Conservation (phyloP, 2,888 invertebrate genomes). For the Andrena minutula region DNA sequence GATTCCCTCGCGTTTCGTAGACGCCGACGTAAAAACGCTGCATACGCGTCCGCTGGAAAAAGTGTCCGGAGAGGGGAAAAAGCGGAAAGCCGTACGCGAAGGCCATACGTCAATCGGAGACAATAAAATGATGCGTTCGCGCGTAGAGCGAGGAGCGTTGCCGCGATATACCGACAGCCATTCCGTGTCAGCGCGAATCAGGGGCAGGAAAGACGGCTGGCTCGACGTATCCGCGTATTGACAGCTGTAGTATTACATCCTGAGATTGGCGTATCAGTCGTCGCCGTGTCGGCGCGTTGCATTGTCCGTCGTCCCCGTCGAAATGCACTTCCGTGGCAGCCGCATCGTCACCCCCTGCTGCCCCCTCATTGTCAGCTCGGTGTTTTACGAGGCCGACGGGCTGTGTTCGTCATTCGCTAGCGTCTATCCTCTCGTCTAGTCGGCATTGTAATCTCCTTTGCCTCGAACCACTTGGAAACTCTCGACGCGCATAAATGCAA, state of each 20-base stretch:
- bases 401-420: constrained; percentile 14
- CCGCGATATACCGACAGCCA: constrained; percentile 33
- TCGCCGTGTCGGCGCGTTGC: constrained; percentile 33
- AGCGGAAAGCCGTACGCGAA: background rate
- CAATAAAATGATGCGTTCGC: constrained; percentile 14
- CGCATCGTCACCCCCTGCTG: constrained; percentile 28
- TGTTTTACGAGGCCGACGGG: constrained; percentile 66
- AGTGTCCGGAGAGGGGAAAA: background rate
- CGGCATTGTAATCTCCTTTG: constrained; percentile 52
- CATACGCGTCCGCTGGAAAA: background rate
- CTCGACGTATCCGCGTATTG: constrained; percentile 55
- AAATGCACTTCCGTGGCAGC: constrained; percentile 56
- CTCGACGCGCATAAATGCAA: background rate
- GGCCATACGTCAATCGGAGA: background rate
- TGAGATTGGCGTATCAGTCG: constrained; percentile 68
- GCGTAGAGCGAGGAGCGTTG: background rate
- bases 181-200: constrained; percentile 28
- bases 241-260: constrained; percentile 57
- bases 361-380: constrained; percentile 58
- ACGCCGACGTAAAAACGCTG: background rate
- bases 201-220: constrained; percentile 32
- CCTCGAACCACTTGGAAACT: constrained; percentile 47
- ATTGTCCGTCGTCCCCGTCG: constrained; percentile 54
- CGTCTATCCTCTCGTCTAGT: constrained; percentile 43
- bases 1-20: background rate